These are phyloP conservation scores for Umimayanthus kanabou DNA, from an alignment of 92 coral and sea anemone species.

Conservation along the genomic window DNA sequence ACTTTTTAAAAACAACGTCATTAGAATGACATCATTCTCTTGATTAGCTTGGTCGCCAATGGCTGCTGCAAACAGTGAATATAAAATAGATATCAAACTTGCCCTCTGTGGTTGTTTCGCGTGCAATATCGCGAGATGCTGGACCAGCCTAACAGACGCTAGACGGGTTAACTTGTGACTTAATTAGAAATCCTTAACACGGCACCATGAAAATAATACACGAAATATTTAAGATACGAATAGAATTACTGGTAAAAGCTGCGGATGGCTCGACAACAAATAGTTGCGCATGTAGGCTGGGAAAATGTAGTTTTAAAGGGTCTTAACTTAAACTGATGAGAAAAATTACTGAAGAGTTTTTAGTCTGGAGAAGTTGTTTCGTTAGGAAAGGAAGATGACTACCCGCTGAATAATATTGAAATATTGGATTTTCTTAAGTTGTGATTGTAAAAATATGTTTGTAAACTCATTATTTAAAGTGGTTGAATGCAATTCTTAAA, in stretches of 20 bases:
- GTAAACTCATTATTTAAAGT: not conserved
- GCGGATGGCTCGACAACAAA: not conserved
- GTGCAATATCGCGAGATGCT: conserved; percentile 14
- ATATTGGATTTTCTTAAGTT: not conserved
- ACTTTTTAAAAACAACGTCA: too few relatives aligned
- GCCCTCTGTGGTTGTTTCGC: not conserved
- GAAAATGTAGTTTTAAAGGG: not conserved
- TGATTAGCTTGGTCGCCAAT: too few relatives aligned
- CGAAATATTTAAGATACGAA: not conserved
- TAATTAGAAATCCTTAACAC: not conserved
- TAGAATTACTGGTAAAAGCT: not conserved
- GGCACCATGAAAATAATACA: too few relatives aligned
- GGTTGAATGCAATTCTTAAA: not conserved
- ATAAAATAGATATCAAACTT: too few relatives aligned
- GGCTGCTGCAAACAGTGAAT: too few relatives aligned
- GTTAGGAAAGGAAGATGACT: too few relatives aligned
- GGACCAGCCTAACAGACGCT: not conserved
- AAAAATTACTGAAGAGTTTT: not conserved
- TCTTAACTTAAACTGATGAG: not conserved
- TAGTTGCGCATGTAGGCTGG: not conserved
- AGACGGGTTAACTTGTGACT: too few relatives aligned
- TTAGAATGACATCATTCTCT: too few relatives aligned
- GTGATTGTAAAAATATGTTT: not conserved
- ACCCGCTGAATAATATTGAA: not conserved
- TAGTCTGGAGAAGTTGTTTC: not conserved